Evolutionary conservation across 2,888 invertebrate genomes (phyloP).

Genomic region (Listrodromus nycthemerus): DNA sequence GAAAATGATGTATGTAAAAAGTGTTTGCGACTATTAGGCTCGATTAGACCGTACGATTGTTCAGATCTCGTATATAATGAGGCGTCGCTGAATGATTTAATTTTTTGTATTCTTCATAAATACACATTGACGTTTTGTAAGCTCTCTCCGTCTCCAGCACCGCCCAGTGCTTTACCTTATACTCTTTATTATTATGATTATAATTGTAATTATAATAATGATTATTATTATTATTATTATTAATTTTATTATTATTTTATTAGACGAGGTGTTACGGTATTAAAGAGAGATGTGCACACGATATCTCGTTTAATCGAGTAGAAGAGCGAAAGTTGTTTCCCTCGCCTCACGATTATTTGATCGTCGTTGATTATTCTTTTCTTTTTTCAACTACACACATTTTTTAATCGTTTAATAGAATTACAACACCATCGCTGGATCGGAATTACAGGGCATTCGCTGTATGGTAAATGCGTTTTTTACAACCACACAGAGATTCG

Average conservation of each 20-base stretch:
- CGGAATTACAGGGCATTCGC: conserved; percentile 5
- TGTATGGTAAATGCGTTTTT: conserved; percentile 11
- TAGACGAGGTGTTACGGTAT: not conserved
- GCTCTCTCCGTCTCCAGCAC: conserved; percentile 38
- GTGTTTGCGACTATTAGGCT: conserved; percentile 41
- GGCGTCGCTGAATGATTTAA: conserved; percentile 48
- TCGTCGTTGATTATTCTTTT: not conserved
- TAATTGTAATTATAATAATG: not conserved
- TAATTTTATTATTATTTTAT: conserved; percentile 26
- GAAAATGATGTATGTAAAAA: conserved; percentile 34
- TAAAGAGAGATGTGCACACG: conserved; percentile 9
- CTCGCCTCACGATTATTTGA: conserved; percentile 2
- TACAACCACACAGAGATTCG: not conserved
- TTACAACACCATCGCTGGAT: not conserved
- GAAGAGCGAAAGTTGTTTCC: conserved; percentile 20
- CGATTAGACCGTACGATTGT: conserved; percentile 43
- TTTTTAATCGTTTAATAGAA: not conserved
- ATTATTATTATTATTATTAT: too few relatives aligned
- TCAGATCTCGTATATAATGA: conserved; percentile 34
- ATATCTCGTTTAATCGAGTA: conserved; percentile 7
- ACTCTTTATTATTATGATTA: not conserved
- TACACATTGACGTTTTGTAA: conserved; percentile 39
- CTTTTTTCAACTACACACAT: not conserved
- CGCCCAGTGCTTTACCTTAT: conserved; percentile 16
- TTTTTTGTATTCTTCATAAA: conserved; percentile 43